Base-by-base conservation (phyloP, 1,140 invertebrate genomes). In the Ceratina australensis region DNA sequence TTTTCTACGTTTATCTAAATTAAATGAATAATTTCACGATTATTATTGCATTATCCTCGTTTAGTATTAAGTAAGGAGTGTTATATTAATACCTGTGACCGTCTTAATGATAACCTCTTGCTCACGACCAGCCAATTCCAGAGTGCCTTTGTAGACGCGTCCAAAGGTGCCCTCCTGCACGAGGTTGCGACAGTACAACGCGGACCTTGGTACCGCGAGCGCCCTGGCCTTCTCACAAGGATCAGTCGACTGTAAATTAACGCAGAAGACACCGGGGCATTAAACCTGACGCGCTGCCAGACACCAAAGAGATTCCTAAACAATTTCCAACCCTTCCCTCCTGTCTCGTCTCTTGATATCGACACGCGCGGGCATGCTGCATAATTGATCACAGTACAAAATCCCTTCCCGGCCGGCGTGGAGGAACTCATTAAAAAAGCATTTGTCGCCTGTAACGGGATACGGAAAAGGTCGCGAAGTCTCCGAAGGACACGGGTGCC, bases 21-120 rank as follows among this genome's bases (percentile, higher is more conserved):
- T 3, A 33, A 33, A 33, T 33, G 2, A 33, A 33, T 33, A 33
- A 33, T 33, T 33, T 33, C 28, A 33, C 5, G 28, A 33, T 33
- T 33, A 33, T 33, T 33, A 33, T 33, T 3, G 5, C 5, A 33
- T 33, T 33, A 33, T 33, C 28, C 28, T 33, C 28, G 28, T 33
- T 33, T 5, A 33, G 28, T 5, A 33, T 33, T 33, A 5, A 2
- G 5, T 33, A 5, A 33, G 5, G n/a, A 15, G 47, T 16, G 12
- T 3, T 7, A 1, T 26, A 7, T 22, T 4, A 83, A 89, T 92
- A 97, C 96, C 96, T 92, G 95, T 95, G 33, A 97, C 96, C 33
- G 97, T 97, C 92, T 98, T 98, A 68, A 98, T 95, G 77, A 96
- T 94, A 28, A 97, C 96, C 88, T 97, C 95, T 87, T 96, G 94